Percentiles rank a stretch among this genome's conserved stretches.
These are phyloP conservation scores for Dryomyza anilis DNA, from an alignment of 2,888 invertebrate species.

Conservation along the genomic window DNA sequence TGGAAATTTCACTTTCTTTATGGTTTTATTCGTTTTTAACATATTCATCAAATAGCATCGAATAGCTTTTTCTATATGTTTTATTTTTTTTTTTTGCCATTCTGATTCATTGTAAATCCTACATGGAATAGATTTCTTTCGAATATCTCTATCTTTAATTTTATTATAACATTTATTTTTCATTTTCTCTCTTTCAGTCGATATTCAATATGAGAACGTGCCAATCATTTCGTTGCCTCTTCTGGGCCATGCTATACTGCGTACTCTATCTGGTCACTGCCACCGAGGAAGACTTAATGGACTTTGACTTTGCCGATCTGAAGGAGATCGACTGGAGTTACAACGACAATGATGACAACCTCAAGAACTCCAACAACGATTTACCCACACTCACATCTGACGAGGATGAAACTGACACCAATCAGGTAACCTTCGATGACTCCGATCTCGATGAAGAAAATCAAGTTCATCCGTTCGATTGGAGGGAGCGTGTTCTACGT, in stretches of 20 bases:
- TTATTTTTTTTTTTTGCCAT: not conserved
- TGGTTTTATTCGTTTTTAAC: too few relatives aligned
- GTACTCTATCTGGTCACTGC: conserved; percentile 41
- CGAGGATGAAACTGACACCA: conserved; percentile 40
- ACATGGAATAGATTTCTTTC: too few relatives aligned
- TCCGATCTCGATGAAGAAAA: conserved; percentile 40
- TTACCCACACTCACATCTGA: not conserved
- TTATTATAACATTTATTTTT: not conserved
- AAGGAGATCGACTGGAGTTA: conserved; percentile 58
- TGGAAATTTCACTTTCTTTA: too few relatives aligned
- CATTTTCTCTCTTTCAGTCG: too few relatives aligned
- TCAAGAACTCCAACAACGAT: conserved; percentile 1
- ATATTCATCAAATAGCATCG: not conserved
- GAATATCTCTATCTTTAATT: too few relatives aligned
- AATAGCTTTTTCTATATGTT: not conserved
- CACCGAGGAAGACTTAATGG: conserved; percentile 44
- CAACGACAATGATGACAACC: conserved; percentile 37
- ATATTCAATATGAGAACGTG: conserved; percentile 40
- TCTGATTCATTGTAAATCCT: too few relatives aligned
- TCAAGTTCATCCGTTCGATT: conserved; percentile 45
- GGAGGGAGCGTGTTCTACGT: conserved; percentile 64
- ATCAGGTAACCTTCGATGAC: conserved; percentile 45
- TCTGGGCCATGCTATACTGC: conserved; percentile 47
- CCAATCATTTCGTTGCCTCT: conserved; percentile 40
- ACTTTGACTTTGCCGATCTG: conserved; percentile 50